Conservation (phyloP, 2,113 vertebrate genomes). For the Lepidiolamprologus cunningtoni region DNA sequence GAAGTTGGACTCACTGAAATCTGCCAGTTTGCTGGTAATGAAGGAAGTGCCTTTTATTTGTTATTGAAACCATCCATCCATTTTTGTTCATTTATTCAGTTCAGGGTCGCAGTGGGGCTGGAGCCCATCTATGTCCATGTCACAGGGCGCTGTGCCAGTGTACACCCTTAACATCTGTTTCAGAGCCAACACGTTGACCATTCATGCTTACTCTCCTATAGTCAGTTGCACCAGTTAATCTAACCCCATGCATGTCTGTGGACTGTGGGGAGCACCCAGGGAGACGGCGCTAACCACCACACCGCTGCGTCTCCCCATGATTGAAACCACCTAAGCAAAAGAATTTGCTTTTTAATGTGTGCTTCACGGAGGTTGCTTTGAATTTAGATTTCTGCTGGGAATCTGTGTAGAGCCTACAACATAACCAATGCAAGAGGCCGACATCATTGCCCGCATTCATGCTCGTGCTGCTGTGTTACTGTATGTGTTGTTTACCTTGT, state of each 20-base stretch:
- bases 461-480: not conserved
- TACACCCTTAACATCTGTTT: not conserved
- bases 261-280: not conserved
- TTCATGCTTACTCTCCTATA: not conserved
- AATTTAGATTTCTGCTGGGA: not conserved
- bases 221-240: not conserved
- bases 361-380: not conserved
- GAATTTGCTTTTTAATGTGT: not conserved
- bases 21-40: not conserved
- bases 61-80: not conserved
- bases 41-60: not conserved
- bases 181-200: not conserved
- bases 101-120: not conserved
- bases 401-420: not conserved
- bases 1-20: not conserved
- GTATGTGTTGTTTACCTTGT: not conserved
- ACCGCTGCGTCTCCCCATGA: not conserved
- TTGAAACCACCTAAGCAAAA: not conserved
- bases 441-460: not conserved
- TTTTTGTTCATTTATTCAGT: not conserved
- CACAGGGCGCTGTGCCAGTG: not conserved
- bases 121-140: not conserved
- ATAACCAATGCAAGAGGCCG: not conserved
- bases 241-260: not conserved
- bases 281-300: fast-evolving